Evolutionary conservation across 2,888 invertebrate genomes (phyloP).

Genomic region (Xylophagus ater): DNA sequence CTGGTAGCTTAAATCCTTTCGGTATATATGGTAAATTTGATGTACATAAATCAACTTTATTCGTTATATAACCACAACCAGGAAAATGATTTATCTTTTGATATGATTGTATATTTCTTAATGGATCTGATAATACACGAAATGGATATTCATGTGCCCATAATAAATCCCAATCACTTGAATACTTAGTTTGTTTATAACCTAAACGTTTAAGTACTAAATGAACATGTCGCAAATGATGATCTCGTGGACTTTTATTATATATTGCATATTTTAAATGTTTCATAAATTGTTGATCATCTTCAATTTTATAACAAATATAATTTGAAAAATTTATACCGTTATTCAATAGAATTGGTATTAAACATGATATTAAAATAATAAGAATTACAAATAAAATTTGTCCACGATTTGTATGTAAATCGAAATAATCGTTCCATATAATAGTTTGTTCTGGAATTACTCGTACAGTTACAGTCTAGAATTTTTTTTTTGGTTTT

Average conservation of each 20-base stretch:
- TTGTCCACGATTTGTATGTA: constrained; percentile 17
- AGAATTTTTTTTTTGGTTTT: background rate
- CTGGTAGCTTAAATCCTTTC: constrained; percentile 76
- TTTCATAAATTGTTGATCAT: constrained; percentile 5
- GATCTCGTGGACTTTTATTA: constrained; percentile 43
- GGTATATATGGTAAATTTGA: constrained; percentile 71
- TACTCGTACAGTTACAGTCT: constrained; percentile 3
- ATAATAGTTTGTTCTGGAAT: too few relatives aligned
- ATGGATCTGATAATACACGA: constrained; percentile 26
- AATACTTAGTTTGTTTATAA: constrained; percentile 47
- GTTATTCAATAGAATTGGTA: constrained; percentile 3
- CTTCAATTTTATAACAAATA: too few relatives aligned
- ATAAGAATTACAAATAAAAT: constrained; percentile 14
- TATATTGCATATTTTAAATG: constrained; percentile 49
- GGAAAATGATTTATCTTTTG: constrained; percentile 91
- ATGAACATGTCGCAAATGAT: constrained; percentile 61
- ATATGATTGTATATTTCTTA: constrained; percentile 52
- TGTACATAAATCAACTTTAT: constrained; percentile 81
- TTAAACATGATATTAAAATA: constrained; percentile 2
- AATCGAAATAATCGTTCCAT: constrained; percentile 15
- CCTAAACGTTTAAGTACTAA: constrained; percentile 65
- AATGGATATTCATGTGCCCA: constrained; percentile 96
- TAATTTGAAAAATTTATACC: too few relatives aligned
- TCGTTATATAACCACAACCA: constrained; percentile 85
- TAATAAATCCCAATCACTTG: constrained; percentile 67